These are phyloP conservation scores for Spodoptera litura DNA, from an alignment of 1,140 invertebrate species.

Conservation along the genomic window DNA sequence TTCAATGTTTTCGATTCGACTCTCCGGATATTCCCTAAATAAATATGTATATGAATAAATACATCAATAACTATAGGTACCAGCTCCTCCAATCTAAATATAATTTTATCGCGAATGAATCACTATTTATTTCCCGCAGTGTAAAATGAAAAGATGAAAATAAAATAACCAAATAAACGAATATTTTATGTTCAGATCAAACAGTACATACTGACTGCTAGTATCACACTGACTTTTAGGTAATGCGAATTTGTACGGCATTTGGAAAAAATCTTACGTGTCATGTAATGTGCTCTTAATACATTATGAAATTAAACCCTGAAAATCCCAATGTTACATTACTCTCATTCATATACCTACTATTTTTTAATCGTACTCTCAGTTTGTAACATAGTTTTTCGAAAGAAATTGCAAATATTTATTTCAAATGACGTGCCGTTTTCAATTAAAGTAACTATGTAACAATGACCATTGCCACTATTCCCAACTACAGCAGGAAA, in stretches of 20 bases:
- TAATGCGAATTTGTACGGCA: too few species aligned
- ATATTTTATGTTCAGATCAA: conserved; percentile 28
- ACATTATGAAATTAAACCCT: neutral
- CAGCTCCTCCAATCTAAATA: conserved; percentile 58
- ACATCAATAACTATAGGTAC: conserved; percentile 30
- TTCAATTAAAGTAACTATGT: conserved; percentile 15
- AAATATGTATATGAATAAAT: conserved; percentile 34
- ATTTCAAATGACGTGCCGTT: conserved; percentile 11
- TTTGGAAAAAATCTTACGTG: too few species aligned
- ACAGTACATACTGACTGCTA: neutral
- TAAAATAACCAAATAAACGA: conserved; percentile 36
- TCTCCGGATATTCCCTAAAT: conserved; percentile 43
- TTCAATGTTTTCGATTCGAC: conserved; percentile 37
- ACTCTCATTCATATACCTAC: neutral
- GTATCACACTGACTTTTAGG: too few species aligned
- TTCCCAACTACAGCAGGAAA: conserved; percentile 20
- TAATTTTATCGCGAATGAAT: conserved; percentile 64
- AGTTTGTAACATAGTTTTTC: neutral
- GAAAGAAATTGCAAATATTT: neutral
- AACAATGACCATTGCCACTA: neutral
- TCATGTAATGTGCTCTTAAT: too few species aligned
- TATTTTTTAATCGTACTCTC: neutral
- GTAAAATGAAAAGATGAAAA: conserved; percentile 58
- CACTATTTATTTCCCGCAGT: conserved; percentile 56
- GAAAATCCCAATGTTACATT: neutral